Evolutionary conservation across 2,888 invertebrate species (phyloP), one percentile per base, ranked within the genome.

Genomic region (Agrochola macilenta): DNA sequence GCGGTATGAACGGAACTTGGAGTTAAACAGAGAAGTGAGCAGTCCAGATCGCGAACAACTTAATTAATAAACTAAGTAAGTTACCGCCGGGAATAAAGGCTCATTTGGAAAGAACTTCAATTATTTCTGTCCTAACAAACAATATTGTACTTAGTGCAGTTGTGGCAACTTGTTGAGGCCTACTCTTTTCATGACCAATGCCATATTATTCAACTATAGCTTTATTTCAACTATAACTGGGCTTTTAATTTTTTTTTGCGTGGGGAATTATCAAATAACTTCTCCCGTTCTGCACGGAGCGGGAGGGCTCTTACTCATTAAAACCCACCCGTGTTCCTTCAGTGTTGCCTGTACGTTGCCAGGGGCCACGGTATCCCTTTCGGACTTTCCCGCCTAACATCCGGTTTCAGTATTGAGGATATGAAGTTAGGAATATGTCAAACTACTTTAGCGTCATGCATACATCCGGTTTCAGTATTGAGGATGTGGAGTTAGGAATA

Each of bases 51-150:
- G 69, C 70, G 76, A 72, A 87, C 71, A 81, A 82, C 75, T 85
- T 82, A 86, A 85, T 89, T 86, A 88, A 89, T 88, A 81, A 87
- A 82, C 81, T 79, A 78, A 76, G 80, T 82, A 85, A 83, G 78
- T 87, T 87, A 83, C 71, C 75, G 78, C 65, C 77, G 54, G 52
- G 82, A 77, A 89, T 81, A 82, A 85, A 84, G 76, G 73, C 61
- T 76, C 81, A 74, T 81, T 89, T 79, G 60, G 75, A 86, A 85
- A 88, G 79, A 87, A 83, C 72, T 84, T 82, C 54, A 61, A 82
- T 79, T 85, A 82, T 79, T 81, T 79, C 76, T 78, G 58, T 79
- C 74, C 75, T 77, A 66, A 66, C 54, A 66, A 84, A 85, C 84
- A 39, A 39, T 61, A 74, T 76, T 80, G 52, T 63, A n/a, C 20